Evolutionary conservation across 2,888 invertebrate genomes (phyloP), one percentile per base, ranked within the genome.

Genomic region (Megaustenia siamemsis): DNA sequence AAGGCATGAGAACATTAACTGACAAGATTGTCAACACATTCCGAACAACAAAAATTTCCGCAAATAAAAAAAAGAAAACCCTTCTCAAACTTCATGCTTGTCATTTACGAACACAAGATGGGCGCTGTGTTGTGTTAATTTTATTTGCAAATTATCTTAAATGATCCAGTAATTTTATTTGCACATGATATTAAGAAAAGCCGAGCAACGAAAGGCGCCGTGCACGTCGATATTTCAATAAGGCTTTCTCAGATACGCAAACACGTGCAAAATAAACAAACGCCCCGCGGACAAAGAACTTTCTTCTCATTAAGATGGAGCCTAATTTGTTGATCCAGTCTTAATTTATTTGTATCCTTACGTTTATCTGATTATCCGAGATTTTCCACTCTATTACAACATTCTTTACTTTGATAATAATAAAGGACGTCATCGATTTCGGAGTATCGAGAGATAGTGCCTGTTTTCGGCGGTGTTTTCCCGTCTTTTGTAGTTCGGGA

Each of bases 61-160:
- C 49, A n/a, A 49, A 5, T 10, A n/a, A 15, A n/a, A 71, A 35
- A 32, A 35, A 53, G 40, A 77, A 60, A 77, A n/a, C n/a, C 49
- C 56, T 56, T 43, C 24, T 18, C 60, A 60, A 77, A 77, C 77
- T 35, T n/a, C 56, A 77, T 21, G 28, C 32, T 60, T 60, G n/a
- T 60, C 60, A 60, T 77, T 56, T 56, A 56, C 21, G 49, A 73
- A 35, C 32, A 45, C 49, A 28, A 49, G 18, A 32, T 49, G 49
- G 73, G 32, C 45, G 73, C 73, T 73, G 73, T 60, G 56, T 66
- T 78, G 78, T 66, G 60, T 78, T 78, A 78, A 78, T 78, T 78
- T 78, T 78, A 78, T 78, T 78, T 78, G 78, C 78, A 78, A 78
- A 78, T 78, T 78, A 78, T 78, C 78, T 78, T 78, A 78, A 78